Base-by-base conservation (phyloP, 2,797 vertebrate genomes). In the Muscicapa striata region DNA sequence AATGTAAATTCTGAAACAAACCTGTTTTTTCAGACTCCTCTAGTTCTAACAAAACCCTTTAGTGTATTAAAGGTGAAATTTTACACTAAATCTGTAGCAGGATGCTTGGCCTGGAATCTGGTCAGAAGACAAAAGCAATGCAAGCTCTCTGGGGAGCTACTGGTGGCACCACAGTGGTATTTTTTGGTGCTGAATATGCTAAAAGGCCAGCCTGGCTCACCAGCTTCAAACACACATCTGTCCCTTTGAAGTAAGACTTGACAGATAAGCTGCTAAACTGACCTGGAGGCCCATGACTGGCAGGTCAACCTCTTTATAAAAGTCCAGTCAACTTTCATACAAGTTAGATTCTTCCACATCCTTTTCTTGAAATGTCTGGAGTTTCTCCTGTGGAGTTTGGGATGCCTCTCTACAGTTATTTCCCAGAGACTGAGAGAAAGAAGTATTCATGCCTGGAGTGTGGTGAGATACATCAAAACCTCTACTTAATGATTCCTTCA, bases 191-290 rank as follows among this genome's bases (percentile, higher is more conserved):
- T 62, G 57, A 62, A 62, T 62, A 77, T 41, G 48, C 73, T 55
- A 41, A 77, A 86, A 48, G 48, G 48, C 55, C 0, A 0, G 16
- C 30, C 73, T 69, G 64, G 73, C 48, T 77, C 30, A 34, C 34
- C 73, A 54, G 48, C 83, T 62, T 77, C 73, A 69, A 77, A 77
- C 73, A 69, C 57, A 77, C 73, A 62, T 55, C 57, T 86, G 84
- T 26, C 64, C 24, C 57, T 86, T 62, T 86, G 73, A 86, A 77
- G 64, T 62, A n/a, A 30, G 24, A 41, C 64, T 77, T 77, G 48
- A 62, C 21, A 86, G 55, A 85, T 85, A 85, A 77, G 45, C 63
- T 85, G 63, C 63, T 85, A 61, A 76, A 85, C 54, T 54, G 63
- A 68, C 46, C 63, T 46, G 63, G 13, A 61, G 63, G 55, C 83